Evolutionary conservation across 2,888 invertebrate genomes (phyloP).

Genomic region (Gasteruption jaculator): DNA sequence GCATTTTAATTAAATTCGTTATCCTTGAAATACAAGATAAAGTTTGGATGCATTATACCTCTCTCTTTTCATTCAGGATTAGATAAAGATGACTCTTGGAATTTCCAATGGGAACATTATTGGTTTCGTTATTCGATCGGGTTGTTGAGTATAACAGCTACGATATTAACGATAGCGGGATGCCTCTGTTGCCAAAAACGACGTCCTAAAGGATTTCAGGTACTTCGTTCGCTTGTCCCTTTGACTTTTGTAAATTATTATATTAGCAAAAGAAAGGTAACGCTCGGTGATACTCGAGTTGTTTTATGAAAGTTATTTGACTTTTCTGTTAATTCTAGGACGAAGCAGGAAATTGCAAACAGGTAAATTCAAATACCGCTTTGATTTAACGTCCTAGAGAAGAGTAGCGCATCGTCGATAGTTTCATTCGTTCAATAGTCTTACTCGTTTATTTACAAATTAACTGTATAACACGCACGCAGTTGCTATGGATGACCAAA

Average conservation of each 20-base stretch:
- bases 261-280: slow-evolving; percentile 16
- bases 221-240: slow-evolving; percentile 22
- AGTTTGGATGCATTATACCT: slow-evolving; percentile 6
- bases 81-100: slow-evolving; percentile 17
- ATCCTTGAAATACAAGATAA: too few relatives aligned
- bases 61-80: slow-evolving; percentile 1
- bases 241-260: not conserved
- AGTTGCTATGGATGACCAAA: too few relatives aligned
- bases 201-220: slow-evolving; percentile 47
- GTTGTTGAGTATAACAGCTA: slow-evolving; percentile 35
- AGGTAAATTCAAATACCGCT: slow-evolving; percentile 34
- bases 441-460: too few relatives aligned
- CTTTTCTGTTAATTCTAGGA: slow-evolving; percentile 41
- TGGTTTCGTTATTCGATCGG: slow-evolving; percentile 40
- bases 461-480: too few relatives aligned
- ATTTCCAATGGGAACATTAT: slow-evolving; percentile 39
- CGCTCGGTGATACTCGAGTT: slow-evolving; percentile 17
- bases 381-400: slow-evolving; percentile 10
- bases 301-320: slow-evolving; percentile 25
- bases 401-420: too few relatives aligned
- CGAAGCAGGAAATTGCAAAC: slow-evolving; percentile 37
- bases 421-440: too few relatives aligned
- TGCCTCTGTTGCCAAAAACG: slow-evolving; percentile 45
- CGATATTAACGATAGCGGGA: slow-evolving; percentile 42
- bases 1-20: too few relatives aligned